Percentiles rank a stretch among this genome's conserved stretches.
Conservation (phyloP, 2,888 invertebrate species). For the Callyntrura guangdongensis region DNA sequence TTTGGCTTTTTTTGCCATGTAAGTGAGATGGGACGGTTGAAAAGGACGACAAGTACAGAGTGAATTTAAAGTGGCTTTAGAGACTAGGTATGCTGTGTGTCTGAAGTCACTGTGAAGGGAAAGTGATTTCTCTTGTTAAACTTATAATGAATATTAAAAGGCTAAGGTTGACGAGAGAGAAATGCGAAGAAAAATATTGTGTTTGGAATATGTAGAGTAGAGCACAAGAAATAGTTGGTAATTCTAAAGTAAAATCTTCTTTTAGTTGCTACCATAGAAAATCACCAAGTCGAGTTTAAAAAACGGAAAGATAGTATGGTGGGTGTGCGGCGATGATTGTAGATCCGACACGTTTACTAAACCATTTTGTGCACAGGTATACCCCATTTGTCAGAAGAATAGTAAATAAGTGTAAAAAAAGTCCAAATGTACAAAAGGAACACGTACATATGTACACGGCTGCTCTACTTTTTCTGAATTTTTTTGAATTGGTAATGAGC, state of each 20-base stretch:
- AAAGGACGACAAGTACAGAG: conserved; percentile 27
- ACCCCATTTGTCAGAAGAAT: conserved; percentile 13
- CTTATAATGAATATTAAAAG: conserved; percentile 77
- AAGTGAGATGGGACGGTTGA: conserved; percentile 9
- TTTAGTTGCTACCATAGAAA: conserved; percentile 22
- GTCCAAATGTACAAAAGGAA: background rate
- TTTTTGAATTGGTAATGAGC: conserved; percentile 16
- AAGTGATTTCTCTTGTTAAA: conserved; percentile 72
- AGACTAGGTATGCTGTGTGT: conserved; percentile 26
- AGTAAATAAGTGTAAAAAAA: conserved; percentile 13
- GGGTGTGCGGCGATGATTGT: background rate
- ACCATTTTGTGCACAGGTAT: conserved; percentile 8
- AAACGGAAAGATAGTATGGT: conserved; percentile 11
- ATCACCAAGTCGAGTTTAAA: background rate
- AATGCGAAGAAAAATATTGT: conserved; percentile 8
- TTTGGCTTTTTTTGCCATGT: too few species aligned
- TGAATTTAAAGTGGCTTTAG: conserved; percentile 52
- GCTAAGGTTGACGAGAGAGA: background rate
- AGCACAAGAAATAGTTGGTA: background rate
- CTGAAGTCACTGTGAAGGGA: conserved; percentile 26
- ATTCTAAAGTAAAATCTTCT: conserved; percentile 26
- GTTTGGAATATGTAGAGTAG: background rate
- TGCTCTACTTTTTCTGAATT: conserved; percentile 38
- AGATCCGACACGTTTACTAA: conserved; percentile 8
- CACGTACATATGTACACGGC: background rate